Conservation (phyloP, 2,888 invertebrate species). For the Platycnemis pennipes region DNA sequence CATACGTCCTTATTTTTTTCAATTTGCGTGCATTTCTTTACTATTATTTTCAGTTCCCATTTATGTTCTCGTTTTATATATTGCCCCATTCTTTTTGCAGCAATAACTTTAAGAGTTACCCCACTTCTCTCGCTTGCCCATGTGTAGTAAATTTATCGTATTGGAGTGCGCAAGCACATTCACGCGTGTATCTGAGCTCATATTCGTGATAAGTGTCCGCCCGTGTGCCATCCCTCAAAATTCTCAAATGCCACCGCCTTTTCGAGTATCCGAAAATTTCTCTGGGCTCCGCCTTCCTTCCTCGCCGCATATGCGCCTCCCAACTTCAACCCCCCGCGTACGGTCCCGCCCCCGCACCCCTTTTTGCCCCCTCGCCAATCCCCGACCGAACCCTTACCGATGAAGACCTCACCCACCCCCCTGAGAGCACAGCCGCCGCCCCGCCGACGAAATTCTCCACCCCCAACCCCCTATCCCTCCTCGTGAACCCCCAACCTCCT, state of each 20-base stretch:
- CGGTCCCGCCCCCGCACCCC: not conserved
- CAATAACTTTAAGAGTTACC: too few species aligned
- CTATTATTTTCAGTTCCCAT: too few species aligned
- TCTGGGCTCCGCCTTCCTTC: not conserved
- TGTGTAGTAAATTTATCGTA: too few species aligned
- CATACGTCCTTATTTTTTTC: too few species aligned
- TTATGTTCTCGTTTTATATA: too few species aligned
- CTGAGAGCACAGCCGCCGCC: not conserved
- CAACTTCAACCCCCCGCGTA: not conserved
- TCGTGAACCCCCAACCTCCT: not conserved
- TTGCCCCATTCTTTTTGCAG: too few species aligned
- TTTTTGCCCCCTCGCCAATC: not conserved
- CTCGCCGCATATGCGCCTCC: not conserved
- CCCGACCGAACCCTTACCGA: not conserved
- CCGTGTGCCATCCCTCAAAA: not conserved
- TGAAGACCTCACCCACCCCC: not conserved
- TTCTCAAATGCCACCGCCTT: not conserved
- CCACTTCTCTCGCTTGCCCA: too few species aligned
- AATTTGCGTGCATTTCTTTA: too few species aligned
- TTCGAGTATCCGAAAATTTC: slow-evolving; percentile 7
- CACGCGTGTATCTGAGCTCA: not conserved
- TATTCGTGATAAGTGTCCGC: not conserved
- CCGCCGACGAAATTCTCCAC: not conserved
- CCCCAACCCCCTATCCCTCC: not conserved
- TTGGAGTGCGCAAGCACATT: too few species aligned